Base-by-base conservation (phyloP, 2,797 vertebrate species). In the Hydrocynus forskahlii region DNA sequence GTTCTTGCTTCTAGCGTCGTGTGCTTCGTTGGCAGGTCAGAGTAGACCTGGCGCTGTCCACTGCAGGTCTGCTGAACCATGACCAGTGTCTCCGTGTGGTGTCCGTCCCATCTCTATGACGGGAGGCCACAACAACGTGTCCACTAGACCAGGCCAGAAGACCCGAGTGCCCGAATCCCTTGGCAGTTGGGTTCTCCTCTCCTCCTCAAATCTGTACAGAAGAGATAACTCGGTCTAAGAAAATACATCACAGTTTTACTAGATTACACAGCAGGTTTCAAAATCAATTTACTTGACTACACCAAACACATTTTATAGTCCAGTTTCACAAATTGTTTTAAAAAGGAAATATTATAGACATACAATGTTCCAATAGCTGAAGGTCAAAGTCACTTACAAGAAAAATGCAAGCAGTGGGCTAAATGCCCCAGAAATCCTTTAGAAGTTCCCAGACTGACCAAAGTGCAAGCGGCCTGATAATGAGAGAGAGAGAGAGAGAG, bases 21-120 rank as follows among this genome's bases (percentile, higher is more conserved):
- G 29, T 8, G 83, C 77, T 85, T 69, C 1, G 2, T 63, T 54
- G 40, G 80, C 69, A 50, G 81, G 63, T 45, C 81, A 17, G 14
- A 8, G 54, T 54, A 2, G 78, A 81, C 75, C 84, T 43, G 84
- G 81, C 7, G 70, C 84, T 80, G 84, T 54, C 2, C 84, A 85
- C 81, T 80, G 13, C 84, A 83, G 78, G 59, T 76, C 78, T 69
- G 0, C 84, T 85, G 64, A n/a, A 78, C 78, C 70, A 75, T 50
- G 40, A 29, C 52, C 71, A 62, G 77, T 40, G 69, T 63, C 57
- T 19, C 76, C 19, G 7, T n/a, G 66, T 19, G 9, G 43, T 54
- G 19, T 54, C 50, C 76, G 55, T 71, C 69, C 69, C 45, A 19
- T 7, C 45, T 1, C 1, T 1, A 2, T 25, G 40, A 9, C 69